Base-by-base conservation (phyloP, 2,888 invertebrate species). In the Calameuta idolon region DNA sequence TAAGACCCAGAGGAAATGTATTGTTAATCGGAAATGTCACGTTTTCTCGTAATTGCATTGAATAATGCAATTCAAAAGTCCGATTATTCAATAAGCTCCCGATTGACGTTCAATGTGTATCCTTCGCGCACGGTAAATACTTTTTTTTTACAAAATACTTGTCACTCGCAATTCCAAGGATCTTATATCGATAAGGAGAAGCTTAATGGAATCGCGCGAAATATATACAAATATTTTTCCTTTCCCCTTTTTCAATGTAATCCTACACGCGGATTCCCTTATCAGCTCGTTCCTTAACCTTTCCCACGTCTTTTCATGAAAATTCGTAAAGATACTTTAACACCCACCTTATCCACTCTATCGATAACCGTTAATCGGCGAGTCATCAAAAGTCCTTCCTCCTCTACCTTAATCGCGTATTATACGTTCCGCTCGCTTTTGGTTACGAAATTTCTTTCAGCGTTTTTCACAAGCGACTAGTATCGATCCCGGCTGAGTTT, bases 1-100 rank as follows among this genome's bases (percentile, higher is more conserved):
- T 78, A 78, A 55, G 73, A 34, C 35, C 73, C 35, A 68, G 34
- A 75, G 75, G 78, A 76, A 76, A 78, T 75, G 73, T 78, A 78
- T 78, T 9, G 55, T 55, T 76, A 78, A 76, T 76, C 78, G 75
- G 69, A 78, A 76, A 73, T 75, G 78, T 78, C 78, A 76, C 34
- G 68, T 76, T 76, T 33, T 30, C 40, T 73, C 40, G 68, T 76
- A 78, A 78, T 78, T 78, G 73, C 33, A 15, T 55, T 55, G 2
- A 23, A 55, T 55, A 55, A 55, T 23, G 2, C 55, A 55, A 55
- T 55, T 55, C 55, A 55, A 23, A 2, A 2, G 55, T 55, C 9
- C 23, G 23, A 23, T 55, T 23, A 55, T 55, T 23, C 55, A 23
- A 15, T 55, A 55, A 55, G 23, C 55, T 55, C 23, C 9, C 9